Conservation (phyloP, 1,140 invertebrate species). For the Calephelis virginiensis region DNA sequence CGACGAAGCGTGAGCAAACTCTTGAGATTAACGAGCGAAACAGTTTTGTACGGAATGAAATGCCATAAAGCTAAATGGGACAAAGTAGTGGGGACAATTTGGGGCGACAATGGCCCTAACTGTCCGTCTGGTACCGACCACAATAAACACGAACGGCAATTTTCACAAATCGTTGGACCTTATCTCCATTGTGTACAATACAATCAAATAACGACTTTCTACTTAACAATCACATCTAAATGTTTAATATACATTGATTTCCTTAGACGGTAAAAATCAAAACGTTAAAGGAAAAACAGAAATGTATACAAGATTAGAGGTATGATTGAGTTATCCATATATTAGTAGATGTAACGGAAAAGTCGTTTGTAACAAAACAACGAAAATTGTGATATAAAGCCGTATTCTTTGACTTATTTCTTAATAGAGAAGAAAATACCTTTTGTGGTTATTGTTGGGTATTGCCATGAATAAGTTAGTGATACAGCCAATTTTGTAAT, state of each 20-base stretch:
- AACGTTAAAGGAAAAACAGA: neutral
- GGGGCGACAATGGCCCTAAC: slow-evolving; percentile 7
- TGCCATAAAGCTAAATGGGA: slow-evolving; percentile 9
- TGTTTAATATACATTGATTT: neutral
- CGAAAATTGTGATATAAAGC: slow-evolving; percentile 1
- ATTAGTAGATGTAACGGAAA: neutral
- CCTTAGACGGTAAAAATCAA: neutral
- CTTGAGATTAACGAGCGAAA: slow-evolving; percentile 14
- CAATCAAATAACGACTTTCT: neutral
- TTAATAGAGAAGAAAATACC: slow-evolving; percentile 11
- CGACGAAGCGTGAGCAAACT: slow-evolving; percentile 5
- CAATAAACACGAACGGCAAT: slow-evolving; percentile 15
- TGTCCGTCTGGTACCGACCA: slow-evolving; percentile 6
- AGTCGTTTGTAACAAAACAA: neutral
- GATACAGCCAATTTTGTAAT: neutral
- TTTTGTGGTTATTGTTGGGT: slow-evolving; percentile 6
- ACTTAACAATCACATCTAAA: neutral
- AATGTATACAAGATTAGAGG: neutral
- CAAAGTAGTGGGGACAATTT: slow-evolving; percentile 15
- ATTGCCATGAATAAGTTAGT: neutral
- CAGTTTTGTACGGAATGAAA: slow-evolving; percentile 12
- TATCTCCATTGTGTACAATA: neutral
- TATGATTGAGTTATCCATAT: neutral
- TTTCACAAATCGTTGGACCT: slow-evolving; percentile 1
- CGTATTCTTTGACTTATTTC: slow-evolving; percentile 6